Conservation (phyloP, 1,140 invertebrate species). For the Hermatobates lingyangjiaoensis region DNA sequence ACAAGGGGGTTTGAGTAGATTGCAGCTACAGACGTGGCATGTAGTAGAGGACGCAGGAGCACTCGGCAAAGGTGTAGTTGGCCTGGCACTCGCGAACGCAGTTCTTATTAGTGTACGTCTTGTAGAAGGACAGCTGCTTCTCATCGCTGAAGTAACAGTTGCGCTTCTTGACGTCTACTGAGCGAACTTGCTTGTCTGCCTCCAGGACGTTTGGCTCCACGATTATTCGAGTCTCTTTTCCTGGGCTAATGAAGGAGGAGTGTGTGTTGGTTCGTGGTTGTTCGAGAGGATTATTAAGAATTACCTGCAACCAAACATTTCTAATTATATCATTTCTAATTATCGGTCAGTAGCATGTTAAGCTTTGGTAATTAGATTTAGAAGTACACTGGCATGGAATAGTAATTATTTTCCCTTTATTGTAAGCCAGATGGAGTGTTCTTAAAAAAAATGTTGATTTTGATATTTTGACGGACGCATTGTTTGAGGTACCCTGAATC, state of each 20-base stretch:
- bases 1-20: too few relatives aligned
- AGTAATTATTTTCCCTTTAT: too few relatives aligned
- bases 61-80: conserved; percentile 36
- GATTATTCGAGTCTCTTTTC: conserved; percentile 41
- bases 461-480: too few relatives aligned
- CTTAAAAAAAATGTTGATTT: too few relatives aligned
- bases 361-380: too few relatives aligned
- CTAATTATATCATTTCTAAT: too few relatives aligned
- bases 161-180: conserved; percentile 38
- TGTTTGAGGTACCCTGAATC: too few relatives aligned
- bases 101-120: conserved; percentile 52
- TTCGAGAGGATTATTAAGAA: conserved; percentile 54
- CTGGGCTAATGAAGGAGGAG: conserved; percentile 43
- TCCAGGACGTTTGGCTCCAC: conserved; percentile 30
- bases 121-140: conserved; percentile 41
- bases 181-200: too few relatives aligned
- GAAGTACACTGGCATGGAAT: too few relatives aligned
- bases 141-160: conserved; percentile 54
- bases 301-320: conserved; percentile 35
- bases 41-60: conserved; percentile 43
- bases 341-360: too few relatives aligned
- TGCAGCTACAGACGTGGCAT: conserved; percentile 40
- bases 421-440: too few relatives aligned
- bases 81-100: conserved; percentile 52
- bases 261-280: conserved; percentile 52